Base-by-base conservation (phyloP, 2,888 invertebrate species). In the Oscheius myriophilus region DNA sequence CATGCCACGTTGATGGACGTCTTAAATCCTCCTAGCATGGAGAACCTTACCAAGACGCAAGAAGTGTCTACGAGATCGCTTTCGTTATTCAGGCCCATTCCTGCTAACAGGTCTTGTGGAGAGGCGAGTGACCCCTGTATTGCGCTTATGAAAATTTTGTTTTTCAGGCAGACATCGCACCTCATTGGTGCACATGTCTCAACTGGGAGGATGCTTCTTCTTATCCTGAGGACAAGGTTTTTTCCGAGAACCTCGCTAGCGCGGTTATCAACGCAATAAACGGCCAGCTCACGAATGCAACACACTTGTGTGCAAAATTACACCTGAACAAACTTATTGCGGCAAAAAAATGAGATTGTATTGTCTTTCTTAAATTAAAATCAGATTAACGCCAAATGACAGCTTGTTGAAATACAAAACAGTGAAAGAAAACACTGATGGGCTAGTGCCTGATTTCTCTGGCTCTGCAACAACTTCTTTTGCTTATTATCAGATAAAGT, bases 141-240 rank as follows among this genome's bases (percentile, higher is more conserved):
- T n/a, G n/a, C n/a, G n/a, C n/a, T n/a, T n/a, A n/a, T n/a, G n/a
- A n/a, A n/a, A n/a, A n/a, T n/a, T n/a, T n/a, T n/a, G n/a, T 21
- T 21, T 18, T 51, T 52, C 91, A 93, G 87, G 96, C 96, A 0
- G 93, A 92, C 65, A 92, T 96, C 69, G 94, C 94, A 86, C 92
- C 95, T 0, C 96, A 96, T 87, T 96, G 96, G 96, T 96, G 96
- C 87, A 92, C 94, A 0, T 96, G 96, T 86, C 89, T 95, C 0
- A 90, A 91, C 16, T 96, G 95, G 95, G 87, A 90, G 73, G 89
- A 90, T 67, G 80, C 82, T 0, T 67, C 72, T 69, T 59, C 9
- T 2, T 21, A 39, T 4, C 12, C 55, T n/a, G 59, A 54, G 23
- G 53, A 49, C 23, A 33, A 52, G 43, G 53, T 43, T 23, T 42